These are phyloP conservation scores for Myotis vivesi DNA, from an alignment of 2,797 vertebrate species.

Conservation along the genomic window DNA sequence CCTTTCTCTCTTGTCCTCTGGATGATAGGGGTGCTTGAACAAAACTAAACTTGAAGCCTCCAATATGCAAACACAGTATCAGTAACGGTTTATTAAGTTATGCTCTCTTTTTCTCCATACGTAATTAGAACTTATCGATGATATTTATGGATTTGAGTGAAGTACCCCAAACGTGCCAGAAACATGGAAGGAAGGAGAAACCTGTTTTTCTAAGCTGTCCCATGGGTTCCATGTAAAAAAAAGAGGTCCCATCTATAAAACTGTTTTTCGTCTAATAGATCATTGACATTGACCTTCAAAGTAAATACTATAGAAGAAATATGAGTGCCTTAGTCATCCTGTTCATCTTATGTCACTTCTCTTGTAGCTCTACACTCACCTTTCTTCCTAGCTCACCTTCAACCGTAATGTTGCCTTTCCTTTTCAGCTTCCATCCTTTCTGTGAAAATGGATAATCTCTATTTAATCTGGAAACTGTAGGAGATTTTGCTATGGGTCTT, in stretches of 20 bases:
- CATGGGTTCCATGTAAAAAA: background rate
- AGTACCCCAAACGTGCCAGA: background rate
- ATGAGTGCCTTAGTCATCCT: background rate
- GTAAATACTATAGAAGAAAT: background rate
- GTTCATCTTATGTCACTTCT: background rate
- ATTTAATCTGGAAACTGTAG: constrained; percentile 63
- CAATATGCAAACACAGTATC: background rate
- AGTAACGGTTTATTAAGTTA: background rate
- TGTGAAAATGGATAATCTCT: constrained; percentile 32
- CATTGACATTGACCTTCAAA: constrained; percentile 14
- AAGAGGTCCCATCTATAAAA: constrained; percentile 22
- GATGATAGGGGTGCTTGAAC: background rate
- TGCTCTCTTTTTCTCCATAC: background rate
- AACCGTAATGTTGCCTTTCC: background rate
- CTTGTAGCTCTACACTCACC: background rate
- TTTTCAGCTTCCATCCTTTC: background rate
- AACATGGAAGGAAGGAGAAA: constrained; percentile 38
- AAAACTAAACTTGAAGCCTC: background rate
- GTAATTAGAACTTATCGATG: constrained; percentile 21
- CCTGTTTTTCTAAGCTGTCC: constrained; percentile 21
- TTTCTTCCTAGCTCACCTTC: constrained; percentile 40
- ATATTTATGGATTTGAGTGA: background rate
- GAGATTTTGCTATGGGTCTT: constrained; percentile 46
- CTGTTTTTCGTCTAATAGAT: background rate
- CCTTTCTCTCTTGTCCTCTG: background rate